Base-by-base conservation (phyloP, 2,113 vertebrate species). In the Boulengeromyrus knoepffleri region DNA sequence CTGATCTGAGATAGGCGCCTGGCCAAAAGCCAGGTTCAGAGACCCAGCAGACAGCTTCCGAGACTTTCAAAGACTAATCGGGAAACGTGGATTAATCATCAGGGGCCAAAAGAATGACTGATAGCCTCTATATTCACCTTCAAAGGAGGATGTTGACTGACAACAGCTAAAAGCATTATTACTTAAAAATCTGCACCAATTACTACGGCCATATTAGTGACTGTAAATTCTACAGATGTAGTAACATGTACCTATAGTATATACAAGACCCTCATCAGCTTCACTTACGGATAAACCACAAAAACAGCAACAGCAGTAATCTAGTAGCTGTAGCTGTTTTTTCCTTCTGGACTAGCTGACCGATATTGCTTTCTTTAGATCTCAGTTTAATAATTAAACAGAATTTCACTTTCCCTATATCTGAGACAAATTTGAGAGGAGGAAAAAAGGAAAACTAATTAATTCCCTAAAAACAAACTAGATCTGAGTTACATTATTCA, bases 321-420 rank as follows among this genome's bases (percentile, higher is more conserved):
- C 36, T 36, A 80, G 19, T n/a, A 86, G 84, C 45, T 31, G 45
- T 50, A 27, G n/a, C 45, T 31, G 24, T 86, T 12, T 80, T 42
- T 5, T 24, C 83, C 84, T n/a, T 24, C 24, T 86, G 45, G 47
- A 47, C 21, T 12, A 49, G 84, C 47, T 86, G 45, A 21, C 84
- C 24, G 24, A 42, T n/a, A 86, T 50, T 86, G 46, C 45, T 47
- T 27, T 49, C 45, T n/a, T 86, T 85, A 85, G 45, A n/a, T 27
- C 84, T 49, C 21, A 10, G 47, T 86, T 86, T 42, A 85, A 85
- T 85, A 85, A 86, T 86, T 86, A 86, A 49, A 49, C 21, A 80
- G 74, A 80, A 39, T 42, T 42, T 80, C 74, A 10, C 36, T 80
- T 80, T 80, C 74, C 31, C 74, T 80, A 42, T 39, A 80, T 80